Evolutionary conservation across 2,113 vertebrate species (phyloP).

Genomic region (Irena cyanogastra): DNA sequence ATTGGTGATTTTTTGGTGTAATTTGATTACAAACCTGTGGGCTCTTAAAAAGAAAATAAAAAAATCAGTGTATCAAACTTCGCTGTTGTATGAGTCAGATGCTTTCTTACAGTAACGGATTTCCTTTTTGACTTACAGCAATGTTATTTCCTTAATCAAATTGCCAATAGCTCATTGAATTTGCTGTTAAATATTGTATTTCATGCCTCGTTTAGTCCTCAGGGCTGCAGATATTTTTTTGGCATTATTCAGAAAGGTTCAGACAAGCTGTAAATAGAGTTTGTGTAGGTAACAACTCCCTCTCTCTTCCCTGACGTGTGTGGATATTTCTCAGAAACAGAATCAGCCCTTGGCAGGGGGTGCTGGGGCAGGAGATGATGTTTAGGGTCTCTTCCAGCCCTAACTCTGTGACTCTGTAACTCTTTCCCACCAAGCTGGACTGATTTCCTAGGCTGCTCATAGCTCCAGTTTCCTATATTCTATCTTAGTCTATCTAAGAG

Average conservation of each 20-base stretch:
- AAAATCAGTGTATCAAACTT: background rate
- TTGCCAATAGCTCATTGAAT: background rate
- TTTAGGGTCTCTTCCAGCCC: background rate
- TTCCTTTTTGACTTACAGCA: background rate
- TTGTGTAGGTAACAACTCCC: background rate
- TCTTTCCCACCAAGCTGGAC: background rate
- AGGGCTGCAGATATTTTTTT: background rate
- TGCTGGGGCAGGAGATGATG: background rate
- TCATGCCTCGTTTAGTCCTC: background rate
- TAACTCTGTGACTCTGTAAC: background rate
- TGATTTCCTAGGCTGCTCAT: background rate
- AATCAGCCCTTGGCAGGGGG: background rate
- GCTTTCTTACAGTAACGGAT: background rate
- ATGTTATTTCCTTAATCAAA: background rate
- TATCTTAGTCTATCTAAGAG: background rate
- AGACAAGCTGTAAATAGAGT: slow-evolving; percentile 15
- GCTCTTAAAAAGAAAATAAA: background rate
- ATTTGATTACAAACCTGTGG: background rate
- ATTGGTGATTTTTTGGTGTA: background rate
- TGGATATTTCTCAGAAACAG: background rate
- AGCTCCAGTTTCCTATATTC: background rate
- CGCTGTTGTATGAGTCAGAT: background rate
- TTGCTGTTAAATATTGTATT: slow-evolving; percentile 15
- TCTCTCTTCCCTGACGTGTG: background rate
- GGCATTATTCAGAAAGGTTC: background rate